phyloP scores from a whole-genome alignment of 2,888 invertebrate species.

The Amblyjoppa proteus region DNA sequence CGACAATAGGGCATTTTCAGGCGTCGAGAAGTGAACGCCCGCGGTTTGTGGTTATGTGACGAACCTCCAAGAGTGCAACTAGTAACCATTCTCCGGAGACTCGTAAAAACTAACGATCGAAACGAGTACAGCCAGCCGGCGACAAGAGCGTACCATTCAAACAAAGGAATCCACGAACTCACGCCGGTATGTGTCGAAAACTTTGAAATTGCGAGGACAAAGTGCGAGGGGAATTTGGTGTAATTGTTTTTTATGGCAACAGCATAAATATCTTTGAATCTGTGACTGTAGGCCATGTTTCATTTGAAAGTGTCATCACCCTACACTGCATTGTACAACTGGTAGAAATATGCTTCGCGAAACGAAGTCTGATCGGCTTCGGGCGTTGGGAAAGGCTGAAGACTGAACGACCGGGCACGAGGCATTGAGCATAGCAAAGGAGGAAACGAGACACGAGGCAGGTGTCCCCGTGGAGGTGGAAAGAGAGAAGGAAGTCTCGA shows the following conservation, averaged over 20 bases:
- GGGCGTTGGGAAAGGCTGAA: constrained; percentile 33
- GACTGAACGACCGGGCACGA: constrained; percentile 31
- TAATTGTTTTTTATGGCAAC: background rate
- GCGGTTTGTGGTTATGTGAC: background rate
- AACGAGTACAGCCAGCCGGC: background rate
- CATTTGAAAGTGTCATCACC: background rate
- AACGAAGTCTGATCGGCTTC: background rate
- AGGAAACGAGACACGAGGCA: constrained; percentile 46
- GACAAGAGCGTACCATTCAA: background rate
- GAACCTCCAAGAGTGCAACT: background rate
- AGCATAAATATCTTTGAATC: background rate
- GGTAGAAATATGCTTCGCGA: background rate
- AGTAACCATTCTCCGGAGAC: background rate
- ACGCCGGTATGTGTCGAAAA: constrained; percentile 4
- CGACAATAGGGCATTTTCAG: background rate
- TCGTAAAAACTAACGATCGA: background rate
- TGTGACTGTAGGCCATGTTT: background rate
- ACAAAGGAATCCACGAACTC: constrained; percentile 1
- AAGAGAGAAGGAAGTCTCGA: constrained; percentile 75
- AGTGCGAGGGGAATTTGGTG: background rate
- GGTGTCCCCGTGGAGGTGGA: constrained; percentile 56
- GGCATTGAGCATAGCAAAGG: constrained; percentile 37
- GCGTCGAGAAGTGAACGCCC: background rate
- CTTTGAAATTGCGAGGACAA: background rate
- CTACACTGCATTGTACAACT: background rate